These are phyloP conservation scores for Alectura lathami DNA, from an alignment of 2,113 vertebrate species.

Conservation along the genomic window DNA sequence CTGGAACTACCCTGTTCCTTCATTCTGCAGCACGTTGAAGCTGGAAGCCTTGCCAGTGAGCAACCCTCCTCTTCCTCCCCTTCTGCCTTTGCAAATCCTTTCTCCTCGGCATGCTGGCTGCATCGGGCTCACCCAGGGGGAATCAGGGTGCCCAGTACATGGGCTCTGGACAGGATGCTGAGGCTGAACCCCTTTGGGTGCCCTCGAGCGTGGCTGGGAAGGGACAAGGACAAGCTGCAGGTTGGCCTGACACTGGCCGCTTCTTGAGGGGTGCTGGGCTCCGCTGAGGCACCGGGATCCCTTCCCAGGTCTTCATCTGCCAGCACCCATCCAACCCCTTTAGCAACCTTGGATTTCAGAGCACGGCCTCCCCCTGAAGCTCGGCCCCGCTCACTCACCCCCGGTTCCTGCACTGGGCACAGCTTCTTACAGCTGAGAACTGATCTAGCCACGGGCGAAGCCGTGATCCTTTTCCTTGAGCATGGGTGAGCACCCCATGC, in stretches of 20 bases:
- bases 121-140: not conserved
- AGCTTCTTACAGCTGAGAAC: not conserved
- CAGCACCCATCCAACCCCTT: not conserved
- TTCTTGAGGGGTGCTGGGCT: rapidly evolving
- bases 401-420: not conserved
- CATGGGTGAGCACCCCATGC: rapidly evolving
- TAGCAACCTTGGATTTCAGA: not conserved
- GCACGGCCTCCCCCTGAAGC: rapidly evolving
- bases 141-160: not conserved
- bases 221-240: rapidly evolving
- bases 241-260: not conserved
- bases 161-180: not conserved
- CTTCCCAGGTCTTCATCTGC: not conserved
- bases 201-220: not conserved
- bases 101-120: not conserved
- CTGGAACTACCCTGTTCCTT: not conserved
- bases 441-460: not conserved
- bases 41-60: not conserved
- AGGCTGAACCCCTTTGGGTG: not conserved
- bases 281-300: not conserved
- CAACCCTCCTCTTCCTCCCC: not conserved
- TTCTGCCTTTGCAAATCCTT: rapidly evolving
- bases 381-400: not conserved
- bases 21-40: not conserved
- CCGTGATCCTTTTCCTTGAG: not conserved